Percentiles rank a stretch among this genome's conserved stretches.
These are phyloP conservation scores for Hypomesus transpacificus DNA, from an alignment of 2,113 vertebrate genomes.

Conservation along the genomic window DNA sequence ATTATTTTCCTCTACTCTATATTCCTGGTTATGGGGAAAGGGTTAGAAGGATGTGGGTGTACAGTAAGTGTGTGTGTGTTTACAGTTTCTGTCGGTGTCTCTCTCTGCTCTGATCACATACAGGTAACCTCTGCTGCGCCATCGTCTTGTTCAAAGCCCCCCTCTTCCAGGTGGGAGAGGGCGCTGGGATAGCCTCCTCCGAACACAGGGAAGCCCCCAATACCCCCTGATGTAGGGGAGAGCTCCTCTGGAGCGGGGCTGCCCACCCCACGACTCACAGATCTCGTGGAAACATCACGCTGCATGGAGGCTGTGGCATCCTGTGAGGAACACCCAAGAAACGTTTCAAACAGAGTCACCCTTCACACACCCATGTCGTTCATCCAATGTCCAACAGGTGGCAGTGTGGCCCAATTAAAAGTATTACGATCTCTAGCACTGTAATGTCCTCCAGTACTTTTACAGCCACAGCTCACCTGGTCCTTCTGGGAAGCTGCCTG, in stretches of 20 bases:
- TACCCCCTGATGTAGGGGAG: constrained; percentile 53
- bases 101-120: constrained; percentile 71
- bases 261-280: constrained; percentile 47
- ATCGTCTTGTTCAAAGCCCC: constrained; percentile 89
- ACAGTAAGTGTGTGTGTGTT: not conserved
- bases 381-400: constrained; percentile 19
- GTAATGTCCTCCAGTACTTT: too few relatives aligned
- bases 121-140: constrained; percentile 94
- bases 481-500: constrained; percentile 35
- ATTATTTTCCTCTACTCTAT: constrained; percentile 8
- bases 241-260: constrained; percentile 42
- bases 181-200: constrained; percentile 73
- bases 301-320: not conserved
- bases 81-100: not conserved
- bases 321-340: not conserved
- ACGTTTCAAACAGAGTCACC: not conserved
- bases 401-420: constrained; percentile 15
- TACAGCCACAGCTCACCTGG: constrained; percentile 55
- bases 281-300: constrained; percentile 51
- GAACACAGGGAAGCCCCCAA: constrained; percentile 76
- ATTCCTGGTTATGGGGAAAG: constrained; percentile 14
- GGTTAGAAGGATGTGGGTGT: not conserved
- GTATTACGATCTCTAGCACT: not conserved
- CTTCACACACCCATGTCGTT: not conserved
- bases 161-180: constrained; percentile 85